Conservation (phyloP, 2,113 vertebrate species). For the Daphoenositta chrysoptera region DNA sequence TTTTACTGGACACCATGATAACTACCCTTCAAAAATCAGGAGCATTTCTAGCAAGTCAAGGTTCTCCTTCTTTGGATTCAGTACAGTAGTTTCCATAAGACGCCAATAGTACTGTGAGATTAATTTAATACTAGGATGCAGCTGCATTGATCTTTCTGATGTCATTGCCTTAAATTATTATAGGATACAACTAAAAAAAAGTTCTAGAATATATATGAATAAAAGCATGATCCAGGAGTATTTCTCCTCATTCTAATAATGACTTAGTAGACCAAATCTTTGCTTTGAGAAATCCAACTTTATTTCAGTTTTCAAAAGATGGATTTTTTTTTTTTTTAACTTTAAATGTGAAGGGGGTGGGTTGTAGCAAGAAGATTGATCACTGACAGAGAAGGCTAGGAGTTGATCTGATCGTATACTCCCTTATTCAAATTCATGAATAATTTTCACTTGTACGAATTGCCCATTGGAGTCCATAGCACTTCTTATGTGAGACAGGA, state of each 20-base stretch:
- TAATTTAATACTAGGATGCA: not conserved
- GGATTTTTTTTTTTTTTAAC: not conserved
- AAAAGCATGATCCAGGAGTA: not conserved
- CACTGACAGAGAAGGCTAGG: not conserved
- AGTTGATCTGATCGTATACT: not conserved
- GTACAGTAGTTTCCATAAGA: not conserved
- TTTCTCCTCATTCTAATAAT: not conserved
- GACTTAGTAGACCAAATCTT: not conserved
- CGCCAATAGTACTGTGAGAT: not conserved
- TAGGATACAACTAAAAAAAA: not conserved
- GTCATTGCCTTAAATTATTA: constrained; percentile 32
- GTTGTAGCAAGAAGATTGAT: not conserved
- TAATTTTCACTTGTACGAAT: constrained; percentile 17
- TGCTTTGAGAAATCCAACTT: not conserved
- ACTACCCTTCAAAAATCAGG: not conserved
- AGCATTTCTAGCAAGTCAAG: not conserved
- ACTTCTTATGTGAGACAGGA: constrained; percentile 12
- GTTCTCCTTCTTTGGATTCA: not conserved
- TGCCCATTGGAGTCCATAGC: not conserved
- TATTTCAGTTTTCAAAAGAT: not conserved
- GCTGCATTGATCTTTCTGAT: constrained; percentile 32
- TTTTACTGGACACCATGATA: not conserved
- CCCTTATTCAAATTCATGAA: constrained; percentile 36
- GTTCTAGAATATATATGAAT: not conserved
- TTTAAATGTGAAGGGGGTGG: not conserved